A percentile compares a stretch with the other conserved stretches of the same genome.
Evolutionary conservation across 92 coral and sea anemone species (phyloP).

Genomic region (Chrysogorgia sp.): DNA sequence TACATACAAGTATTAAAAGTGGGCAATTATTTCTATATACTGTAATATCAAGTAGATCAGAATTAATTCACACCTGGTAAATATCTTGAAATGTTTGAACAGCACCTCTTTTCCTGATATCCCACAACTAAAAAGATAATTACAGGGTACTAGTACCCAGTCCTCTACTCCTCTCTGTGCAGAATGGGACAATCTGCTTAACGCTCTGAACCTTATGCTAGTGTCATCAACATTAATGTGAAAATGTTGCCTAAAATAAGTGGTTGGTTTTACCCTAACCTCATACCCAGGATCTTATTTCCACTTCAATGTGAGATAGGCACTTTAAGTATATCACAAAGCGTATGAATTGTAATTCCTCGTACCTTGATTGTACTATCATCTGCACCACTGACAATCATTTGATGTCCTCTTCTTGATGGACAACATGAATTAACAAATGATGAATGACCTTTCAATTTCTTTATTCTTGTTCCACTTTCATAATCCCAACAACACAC

Average conservation of each 20-base stretch:
- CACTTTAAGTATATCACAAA: not conserved
- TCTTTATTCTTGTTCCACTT: conserved; percentile 90
- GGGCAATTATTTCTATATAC: not conserved
- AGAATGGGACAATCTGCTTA: too few species aligned
- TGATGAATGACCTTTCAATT: conserved; percentile 88
- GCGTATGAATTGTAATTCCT: not conserved
- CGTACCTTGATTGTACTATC: conserved; percentile 87
- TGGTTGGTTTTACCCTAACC: not conserved
- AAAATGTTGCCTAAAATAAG: not conserved
- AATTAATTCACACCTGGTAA: conserved; percentile 68
- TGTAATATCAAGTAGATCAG: not conserved
- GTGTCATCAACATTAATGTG: too few species aligned
- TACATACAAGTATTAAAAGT: not conserved
- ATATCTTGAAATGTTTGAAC: conserved; percentile 91
- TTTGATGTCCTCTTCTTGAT: conserved; percentile 92
- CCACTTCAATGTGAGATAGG: too few species aligned
- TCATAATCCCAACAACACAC: conserved; percentile 97
- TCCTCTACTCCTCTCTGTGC: not conserved
- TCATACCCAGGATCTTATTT: not conserved
- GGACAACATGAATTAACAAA: conserved; percentile 98
- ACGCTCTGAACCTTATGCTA: too few species aligned
- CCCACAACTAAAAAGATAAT: conserved; percentile 74
- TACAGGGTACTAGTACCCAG: not conserved
- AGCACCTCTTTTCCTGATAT: conserved; percentile 88
- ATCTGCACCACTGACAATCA: conserved; percentile 94